phyloP scores from a whole-genome alignment of 1,140 invertebrate species.

The Neoseiulus cucumeris region DNA sequence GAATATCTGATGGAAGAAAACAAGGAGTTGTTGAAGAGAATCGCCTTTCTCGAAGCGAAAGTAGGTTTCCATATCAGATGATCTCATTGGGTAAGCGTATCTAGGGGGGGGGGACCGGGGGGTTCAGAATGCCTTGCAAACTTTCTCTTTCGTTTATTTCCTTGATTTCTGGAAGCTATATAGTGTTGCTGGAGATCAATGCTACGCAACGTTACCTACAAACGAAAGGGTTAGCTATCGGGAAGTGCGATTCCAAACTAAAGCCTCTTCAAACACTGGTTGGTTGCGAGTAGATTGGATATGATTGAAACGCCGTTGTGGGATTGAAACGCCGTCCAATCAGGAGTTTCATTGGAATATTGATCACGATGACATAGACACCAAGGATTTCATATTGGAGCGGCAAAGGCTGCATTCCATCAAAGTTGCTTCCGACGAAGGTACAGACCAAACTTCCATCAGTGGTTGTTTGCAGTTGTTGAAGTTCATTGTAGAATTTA shows the following conservation, averaged over 20 bases:
- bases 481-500: neutral
- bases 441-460: neutral
- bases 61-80: no score
- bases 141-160: conserved; percentile 2
- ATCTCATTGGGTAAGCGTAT: no score
- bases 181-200: conserved; percentile 7
- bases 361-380: no score
- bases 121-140: no score
- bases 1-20: no score
- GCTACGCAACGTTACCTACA: conserved; percentile 2
- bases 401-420: conserved; percentile 2
- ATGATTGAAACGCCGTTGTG: neutral
- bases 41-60: no score
- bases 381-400: neutral
- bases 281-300: neutral
- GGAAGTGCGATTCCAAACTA: conserved; percentile 6
- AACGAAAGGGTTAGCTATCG: conserved; percentile 1
- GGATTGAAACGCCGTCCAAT: neutral
- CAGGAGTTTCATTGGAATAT: neutral
- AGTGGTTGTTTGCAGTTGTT: neutral
- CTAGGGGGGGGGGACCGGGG: no score
- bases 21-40: no score
- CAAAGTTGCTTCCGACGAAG: neutral
- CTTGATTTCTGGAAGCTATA: conserved; percentile 1
- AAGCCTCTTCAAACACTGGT: neutral